Percentiles rank a stretch among this genome's conserved stretches.
These are phyloP conservation scores for Caenorhabditis sp. DNA, from an alignment of 2,888 invertebrate species.

Conservation along the genomic window DNA sequence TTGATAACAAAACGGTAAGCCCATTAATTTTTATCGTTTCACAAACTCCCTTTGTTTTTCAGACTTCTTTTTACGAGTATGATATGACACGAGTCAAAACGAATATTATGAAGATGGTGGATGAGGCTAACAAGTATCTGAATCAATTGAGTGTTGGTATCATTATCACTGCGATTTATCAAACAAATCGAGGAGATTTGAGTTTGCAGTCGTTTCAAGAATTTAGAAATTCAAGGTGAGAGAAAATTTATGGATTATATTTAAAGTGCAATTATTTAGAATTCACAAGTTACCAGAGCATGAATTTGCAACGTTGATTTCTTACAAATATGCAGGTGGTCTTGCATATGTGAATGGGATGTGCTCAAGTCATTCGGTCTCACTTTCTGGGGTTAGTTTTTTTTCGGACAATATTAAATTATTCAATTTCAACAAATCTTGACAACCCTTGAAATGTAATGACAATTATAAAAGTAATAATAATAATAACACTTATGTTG, in stretches of 20 bases:
- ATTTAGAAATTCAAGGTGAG: slow-evolving; percentile 55
- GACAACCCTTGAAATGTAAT: not conserved
- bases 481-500: not conserved
- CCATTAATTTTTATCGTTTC: not conserved
- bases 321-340: slow-evolving; percentile 67
- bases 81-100: slow-evolving; percentile 56
- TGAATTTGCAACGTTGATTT: slow-evolving; percentile 65
- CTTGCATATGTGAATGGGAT: slow-evolving; percentile 68
- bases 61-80: slow-evolving; percentile 64
- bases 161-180: slow-evolving; percentile 63
- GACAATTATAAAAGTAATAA: not conserved
- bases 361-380: slow-evolving; percentile 62
- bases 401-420: no score
- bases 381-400: slow-evolving; percentile 55
- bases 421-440: not conserved
- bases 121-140: slow-evolving; percentile 68
- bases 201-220: slow-evolving; percentile 66
- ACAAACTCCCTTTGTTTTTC: slow-evolving; percentile 16
- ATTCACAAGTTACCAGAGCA: slow-evolving; percentile 60
- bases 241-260: not conserved
- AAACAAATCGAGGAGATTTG: slow-evolving; percentile 62
- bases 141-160: slow-evolving; percentile 64
- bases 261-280: slow-evolving; percentile 14
- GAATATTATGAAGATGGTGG: slow-evolving; percentile 62
- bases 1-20: slow-evolving; percentile 42